phyloP scores from a whole-genome alignment of 1,140 invertebrate species.

The Heliothis virescens region DNA sequence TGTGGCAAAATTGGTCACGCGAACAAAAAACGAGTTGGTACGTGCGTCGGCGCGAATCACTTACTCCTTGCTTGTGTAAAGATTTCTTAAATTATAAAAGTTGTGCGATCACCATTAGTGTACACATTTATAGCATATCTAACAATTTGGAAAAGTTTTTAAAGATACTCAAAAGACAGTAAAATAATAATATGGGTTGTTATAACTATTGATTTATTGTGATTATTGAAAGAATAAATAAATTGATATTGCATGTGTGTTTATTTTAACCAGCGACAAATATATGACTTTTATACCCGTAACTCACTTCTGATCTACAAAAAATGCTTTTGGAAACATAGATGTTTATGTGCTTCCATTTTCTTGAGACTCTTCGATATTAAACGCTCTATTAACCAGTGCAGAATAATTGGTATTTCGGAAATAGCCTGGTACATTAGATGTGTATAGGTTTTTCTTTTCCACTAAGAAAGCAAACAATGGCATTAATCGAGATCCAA shows the following conservation, averaged over 20 bases:
- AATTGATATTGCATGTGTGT: not conserved
- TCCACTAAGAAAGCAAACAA: slow-evolving; percentile 71
- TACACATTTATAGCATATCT: no score
- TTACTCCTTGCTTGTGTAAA: no score
- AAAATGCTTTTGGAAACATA: not conserved
- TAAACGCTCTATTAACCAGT: slow-evolving; percentile 60
- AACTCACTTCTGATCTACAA: not conserved
- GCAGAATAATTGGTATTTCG: slow-evolving; percentile 57
- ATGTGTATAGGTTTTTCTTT: slow-evolving; percentile 59
- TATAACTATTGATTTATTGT: not conserved
- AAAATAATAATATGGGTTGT: no score
- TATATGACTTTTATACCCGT: not conserved
- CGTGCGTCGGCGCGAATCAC: no score
- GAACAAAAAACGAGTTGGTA: no score
- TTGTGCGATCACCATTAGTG: no score
- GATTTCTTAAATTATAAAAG: no score
- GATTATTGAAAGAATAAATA: not conserved
- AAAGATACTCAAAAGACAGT: no score
- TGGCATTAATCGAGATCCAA: slow-evolving; percentile 63
- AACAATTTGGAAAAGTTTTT: no score
- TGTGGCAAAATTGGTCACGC: no score
- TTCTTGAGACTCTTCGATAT: not conserved
- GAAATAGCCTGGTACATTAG: slow-evolving; percentile 59
- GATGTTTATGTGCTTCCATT: not conserved
- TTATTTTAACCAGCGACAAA: not conserved